Conservation (phyloP, 2,888 invertebrate genomes). For the Saturnia pavonia region DNA sequence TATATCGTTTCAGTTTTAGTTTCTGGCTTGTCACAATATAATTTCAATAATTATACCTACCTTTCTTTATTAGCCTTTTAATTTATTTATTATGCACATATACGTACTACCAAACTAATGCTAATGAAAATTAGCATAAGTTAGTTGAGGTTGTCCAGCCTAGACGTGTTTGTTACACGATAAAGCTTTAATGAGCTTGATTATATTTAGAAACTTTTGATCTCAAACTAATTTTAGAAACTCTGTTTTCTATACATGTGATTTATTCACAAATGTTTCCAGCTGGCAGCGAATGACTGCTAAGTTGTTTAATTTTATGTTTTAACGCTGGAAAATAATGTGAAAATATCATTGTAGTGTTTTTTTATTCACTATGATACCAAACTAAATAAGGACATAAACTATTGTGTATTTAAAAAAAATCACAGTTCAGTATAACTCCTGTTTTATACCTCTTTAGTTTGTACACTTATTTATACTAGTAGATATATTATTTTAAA, state of each 20-base stretch:
- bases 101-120: not conserved
- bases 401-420: not conserved
- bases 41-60: not conserved
- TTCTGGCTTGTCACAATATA: not conserved
- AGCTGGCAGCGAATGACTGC: conserved; percentile 3
- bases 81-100: not conserved
- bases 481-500: too few relatives aligned
- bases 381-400: not conserved
- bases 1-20: not conserved
- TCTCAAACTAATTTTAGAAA: conserved; percentile 19
- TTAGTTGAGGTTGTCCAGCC: conserved; percentile 23
- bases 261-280: conserved; percentile 10
- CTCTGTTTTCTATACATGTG: conserved; percentile 17
- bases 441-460: not conserved
- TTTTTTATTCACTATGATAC: not conserved
- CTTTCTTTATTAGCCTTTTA: not conserved
- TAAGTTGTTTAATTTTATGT: conserved; percentile 25
- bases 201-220: conserved; percentile 20
- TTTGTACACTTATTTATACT: too few relatives aligned
- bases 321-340: conserved; percentile 20
- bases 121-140: conserved; percentile 22
- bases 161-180: conserved; percentile 33
- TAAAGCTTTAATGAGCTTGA: conserved; percentile 31
- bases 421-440: not conserved
- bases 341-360: not conserved